Conservation (phyloP, 2,113 vertebrate genomes). For the Columba janthina region DNA sequence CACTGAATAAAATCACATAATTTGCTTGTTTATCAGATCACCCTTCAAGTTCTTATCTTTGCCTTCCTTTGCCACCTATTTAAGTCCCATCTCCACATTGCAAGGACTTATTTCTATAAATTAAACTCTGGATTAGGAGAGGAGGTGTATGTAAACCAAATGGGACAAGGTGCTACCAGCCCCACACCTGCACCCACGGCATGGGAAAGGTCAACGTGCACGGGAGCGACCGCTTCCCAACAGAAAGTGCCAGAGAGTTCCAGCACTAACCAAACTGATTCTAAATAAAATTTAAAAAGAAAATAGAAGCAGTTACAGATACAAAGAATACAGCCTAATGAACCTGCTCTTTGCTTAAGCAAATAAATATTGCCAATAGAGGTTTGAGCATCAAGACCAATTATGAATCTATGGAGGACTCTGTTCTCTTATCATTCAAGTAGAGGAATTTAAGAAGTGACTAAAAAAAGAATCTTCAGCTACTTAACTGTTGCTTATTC, state of each 20-base stretch:
- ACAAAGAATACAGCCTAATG: neutral
- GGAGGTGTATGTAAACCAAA: accelerated
- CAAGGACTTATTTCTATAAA: neutral
- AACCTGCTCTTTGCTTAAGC: neutral
- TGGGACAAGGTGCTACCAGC: neutral
- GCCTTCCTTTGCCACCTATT: neutral
- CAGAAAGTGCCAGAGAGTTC: neutral
- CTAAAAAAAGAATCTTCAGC: neutral
- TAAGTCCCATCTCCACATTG: neutral
- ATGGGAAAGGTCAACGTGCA: neutral
- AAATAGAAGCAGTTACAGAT: neutral
- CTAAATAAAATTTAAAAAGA: neutral
- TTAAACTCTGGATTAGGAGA: neutral
- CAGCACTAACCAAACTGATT: neutral
- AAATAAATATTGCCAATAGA: neutral
- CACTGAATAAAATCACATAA: neutral
- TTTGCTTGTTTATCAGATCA: neutral
- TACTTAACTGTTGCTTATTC: accelerated
- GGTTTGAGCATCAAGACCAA: neutral
- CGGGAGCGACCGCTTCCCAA: accelerated
- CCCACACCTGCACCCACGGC: too few species aligned
- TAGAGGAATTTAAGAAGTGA: neutral
- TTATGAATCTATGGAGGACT: accelerated
- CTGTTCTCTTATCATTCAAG: neutral
- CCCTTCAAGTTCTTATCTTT: neutral